Percentiles rank a stretch among this genome's conserved stretches.
Conservation (phyloP, 2,113 vertebrate genomes). For the Pardalotus punctatus region DNA sequence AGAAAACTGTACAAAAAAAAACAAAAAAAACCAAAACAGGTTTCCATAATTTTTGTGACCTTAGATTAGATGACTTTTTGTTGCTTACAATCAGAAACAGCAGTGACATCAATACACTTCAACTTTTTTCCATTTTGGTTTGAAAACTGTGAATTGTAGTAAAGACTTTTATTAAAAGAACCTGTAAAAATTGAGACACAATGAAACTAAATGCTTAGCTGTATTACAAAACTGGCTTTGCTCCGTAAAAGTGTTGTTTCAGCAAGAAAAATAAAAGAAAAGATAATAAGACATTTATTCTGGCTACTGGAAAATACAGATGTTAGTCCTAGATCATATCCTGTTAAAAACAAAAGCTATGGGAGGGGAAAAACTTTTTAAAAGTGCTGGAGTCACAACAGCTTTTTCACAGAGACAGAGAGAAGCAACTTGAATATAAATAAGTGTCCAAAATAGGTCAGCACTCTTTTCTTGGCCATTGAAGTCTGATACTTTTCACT, state of each 20-base stretch:
- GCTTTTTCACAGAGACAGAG: slow-evolving; percentile 52
- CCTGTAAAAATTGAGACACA: background rate
- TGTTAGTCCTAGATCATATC: background rate
- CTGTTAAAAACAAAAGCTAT: slow-evolving; percentile 27
- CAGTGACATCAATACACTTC: background rate
- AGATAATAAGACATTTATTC: background rate
- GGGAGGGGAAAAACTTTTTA: background rate
- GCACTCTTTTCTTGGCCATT: slow-evolving; percentile 58
- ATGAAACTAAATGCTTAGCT: background rate
- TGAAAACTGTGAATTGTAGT: background rate
- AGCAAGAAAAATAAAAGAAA: background rate
- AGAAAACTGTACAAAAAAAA: background rate
- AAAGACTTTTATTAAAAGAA: background rate
- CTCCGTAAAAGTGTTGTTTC: background rate
- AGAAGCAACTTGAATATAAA: slow-evolving; percentile 77
- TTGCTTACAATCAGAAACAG: background rate
- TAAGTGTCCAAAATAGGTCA: slow-evolving; percentile 80
- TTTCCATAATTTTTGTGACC: background rate
- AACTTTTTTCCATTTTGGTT: background rate
- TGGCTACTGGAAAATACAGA: slow-evolving; percentile 12
- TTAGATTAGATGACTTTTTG: background rate
- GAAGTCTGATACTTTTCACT: slow-evolving; percentile 52
- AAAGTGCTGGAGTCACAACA: slow-evolving; percentile 28
- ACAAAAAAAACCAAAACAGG: background rate
- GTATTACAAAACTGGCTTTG: background rate